phyloP scores from a whole-genome alignment of 2,797 vertebrate species.

The Clarias laeviceps region DNA sequence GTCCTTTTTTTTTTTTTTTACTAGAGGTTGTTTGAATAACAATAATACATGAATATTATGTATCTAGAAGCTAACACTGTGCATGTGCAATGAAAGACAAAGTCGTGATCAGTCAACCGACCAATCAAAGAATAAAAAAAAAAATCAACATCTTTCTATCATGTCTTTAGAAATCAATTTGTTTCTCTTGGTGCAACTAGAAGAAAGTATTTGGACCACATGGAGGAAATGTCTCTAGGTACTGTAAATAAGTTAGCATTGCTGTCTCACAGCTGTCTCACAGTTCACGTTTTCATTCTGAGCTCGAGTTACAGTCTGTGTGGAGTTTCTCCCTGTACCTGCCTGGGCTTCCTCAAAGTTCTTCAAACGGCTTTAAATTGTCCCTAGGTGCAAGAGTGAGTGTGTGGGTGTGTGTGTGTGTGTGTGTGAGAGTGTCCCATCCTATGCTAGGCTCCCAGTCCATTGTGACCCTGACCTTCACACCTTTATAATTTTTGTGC shows the following conservation, averaged over 20 bases:
- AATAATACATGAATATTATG: not conserved
- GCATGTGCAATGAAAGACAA: not conserved
- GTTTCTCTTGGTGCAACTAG: not conserved
- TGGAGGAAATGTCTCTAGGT: not conserved
- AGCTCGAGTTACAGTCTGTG: not conserved
- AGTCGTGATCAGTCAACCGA: not conserved
- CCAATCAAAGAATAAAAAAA: not conserved
- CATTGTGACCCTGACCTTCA: not conserved
- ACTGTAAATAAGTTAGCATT: not conserved
- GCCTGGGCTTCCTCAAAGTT: not conserved
- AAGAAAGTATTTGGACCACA: not conserved
- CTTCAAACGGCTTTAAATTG: not conserved
- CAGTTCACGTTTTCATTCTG: not conserved
- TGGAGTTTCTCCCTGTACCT: not conserved
- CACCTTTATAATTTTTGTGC: no score
- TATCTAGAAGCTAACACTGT: not conserved
- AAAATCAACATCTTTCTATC: not conserved
- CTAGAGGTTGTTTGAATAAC: not conserved
- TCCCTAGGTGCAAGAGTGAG: not conserved
- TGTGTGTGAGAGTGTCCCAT: no score
- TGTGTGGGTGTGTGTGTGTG: not conserved
- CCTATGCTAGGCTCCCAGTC: not conserved
- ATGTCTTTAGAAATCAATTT: not conserved
- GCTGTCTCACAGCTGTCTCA: constrained; percentile 5
- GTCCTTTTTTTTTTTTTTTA: not conserved